Evolutionary conservation across 2,888 invertebrate genomes (phyloP), one percentile per base, ranked within the genome.

Genomic region (Apodemia hepburni): DNA sequence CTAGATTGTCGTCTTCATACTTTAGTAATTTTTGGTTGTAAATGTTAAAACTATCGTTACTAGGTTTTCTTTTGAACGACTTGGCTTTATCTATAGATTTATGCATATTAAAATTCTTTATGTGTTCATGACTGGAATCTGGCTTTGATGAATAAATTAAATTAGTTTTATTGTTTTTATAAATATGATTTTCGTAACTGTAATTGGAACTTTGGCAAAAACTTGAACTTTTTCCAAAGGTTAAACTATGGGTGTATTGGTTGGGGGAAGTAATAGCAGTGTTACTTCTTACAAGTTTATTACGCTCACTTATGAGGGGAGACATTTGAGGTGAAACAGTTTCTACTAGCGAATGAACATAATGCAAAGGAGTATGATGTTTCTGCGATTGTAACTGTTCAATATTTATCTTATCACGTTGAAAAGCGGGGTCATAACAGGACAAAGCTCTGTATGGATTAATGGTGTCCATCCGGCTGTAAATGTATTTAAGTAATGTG

Each of bases 391-490:
- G 54, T 29, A 29, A 57, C n/a, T 57, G 54, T 27, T 27, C 29
- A 27, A 27, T 57, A 12, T 57, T 57, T 27, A 57, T 57, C 15
- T 27, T 27, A 29, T 29, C 11, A 68, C 69, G 66, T 54, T 73
- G 64, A 61, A 78, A 77, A 62, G 76, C 66, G 63, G 78, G 78
- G 73, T 75, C 81, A 85, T 85, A 83, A 72, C 82, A 84, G 69
- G 82, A 80, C 71, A 81, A 85, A 76, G 85, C 83, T 76, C 80
- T 83, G 70, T 81, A 75, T 71, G 76, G 77, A 71, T 80, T 82
- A 64, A 82, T 76, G 69, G 78, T 74, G 73, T 77, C 80, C 76
- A 78, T 84, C 73, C 81, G 78, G 87, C 88, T 89, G 89, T 66
- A 87, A 88, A 81, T 75, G 79, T 70, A 75, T 47, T 58, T 47